Base-by-base conservation (phyloP, 2,888 invertebrate species). In the Pedicia rivosa region DNA sequence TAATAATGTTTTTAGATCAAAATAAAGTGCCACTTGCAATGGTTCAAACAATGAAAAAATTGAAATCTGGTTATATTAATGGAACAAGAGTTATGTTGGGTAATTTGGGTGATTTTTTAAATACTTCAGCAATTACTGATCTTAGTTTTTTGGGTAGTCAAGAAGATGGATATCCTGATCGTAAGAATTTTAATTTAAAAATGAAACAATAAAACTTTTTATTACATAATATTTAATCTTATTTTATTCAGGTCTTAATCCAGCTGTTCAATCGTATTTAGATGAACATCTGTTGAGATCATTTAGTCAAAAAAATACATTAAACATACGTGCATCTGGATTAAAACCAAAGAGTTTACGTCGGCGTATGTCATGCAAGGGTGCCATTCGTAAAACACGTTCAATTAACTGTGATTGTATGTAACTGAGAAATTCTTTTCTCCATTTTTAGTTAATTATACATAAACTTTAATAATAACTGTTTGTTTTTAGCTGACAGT, bases 31-130 rank as follows among this genome's bases (percentile, higher is more conserved):
- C 92, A 0, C 67, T 87, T 56, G 87, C 94, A 0, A 88, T 98
- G 78, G 80, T 95, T 48, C 91, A 92, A 3, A 97, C 97, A 2
- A 88, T 98, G 74, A 91, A 94, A 55, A 98, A 98, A 62, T 65
- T 98, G 4, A 92, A 94, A 59, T 94, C 92, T 41, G 98, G 98
- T 8, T 98, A 98, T 56, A 91, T 97, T 37, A 94, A 94, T 54
- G 98, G 97, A n/a, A 95, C 97, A 0, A 72, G 95, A 49, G 95
- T 98, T 0, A 88, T 92, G 39, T 65, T 98, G 41, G 95, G 97
- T n/a, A 81, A 83, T 55, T 64, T 98, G 20, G 81, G 80, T 44
- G 95, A 97, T 47, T 99, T 98, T 58, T 65, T 97, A 40, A 94
- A 82, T 51, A 99, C 98, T 0, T 97, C 97, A 3, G 97, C 95